Conservation (phyloP, 2,888 invertebrate genomes). For the Drosophila maculinotata region DNA sequence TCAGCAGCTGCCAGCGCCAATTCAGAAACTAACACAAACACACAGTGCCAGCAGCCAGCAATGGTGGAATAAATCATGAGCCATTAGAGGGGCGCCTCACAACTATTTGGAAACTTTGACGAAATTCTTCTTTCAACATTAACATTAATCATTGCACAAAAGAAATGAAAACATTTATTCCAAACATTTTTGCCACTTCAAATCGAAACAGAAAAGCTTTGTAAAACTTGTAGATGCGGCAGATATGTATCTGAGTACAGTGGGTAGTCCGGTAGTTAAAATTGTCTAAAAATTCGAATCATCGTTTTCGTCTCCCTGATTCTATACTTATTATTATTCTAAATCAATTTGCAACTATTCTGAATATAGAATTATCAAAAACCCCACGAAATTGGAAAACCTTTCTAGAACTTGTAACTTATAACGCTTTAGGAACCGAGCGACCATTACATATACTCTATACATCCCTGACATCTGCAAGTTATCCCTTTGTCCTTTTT, state of each 20-base stretch:
- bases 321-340: too few species aligned
- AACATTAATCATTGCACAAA: conserved; percentile 53
- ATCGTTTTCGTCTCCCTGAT: too few species aligned
- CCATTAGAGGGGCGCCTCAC: conserved; percentile 50
- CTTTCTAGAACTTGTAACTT: too few species aligned
- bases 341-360: too few species aligned
- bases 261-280: not conserved
- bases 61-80: conserved; percentile 69
- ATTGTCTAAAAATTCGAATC: not conserved
- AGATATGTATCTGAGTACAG: not conserved
- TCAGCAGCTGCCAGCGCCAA: conserved; percentile 72
- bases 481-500: conserved; percentile 37
- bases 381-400: too few species aligned
- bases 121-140: conserved; percentile 45
- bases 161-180: conserved; percentile 8
- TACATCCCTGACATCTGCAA: conserved; percentile 39
- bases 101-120: conserved; percentile 47
- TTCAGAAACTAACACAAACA: conserved; percentile 73
- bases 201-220: conserved; percentile 23
- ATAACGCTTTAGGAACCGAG: too few species aligned
- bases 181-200: conserved; percentile 11
- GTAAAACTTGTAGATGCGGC: conserved; percentile 54
- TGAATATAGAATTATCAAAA: too few species aligned
- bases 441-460: not conserved
- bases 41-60: conserved; percentile 43